These are phyloP conservation scores for Pegoplata infirma DNA, from an alignment of 2,888 invertebrate genomes.

Conservation along the genomic window DNA sequence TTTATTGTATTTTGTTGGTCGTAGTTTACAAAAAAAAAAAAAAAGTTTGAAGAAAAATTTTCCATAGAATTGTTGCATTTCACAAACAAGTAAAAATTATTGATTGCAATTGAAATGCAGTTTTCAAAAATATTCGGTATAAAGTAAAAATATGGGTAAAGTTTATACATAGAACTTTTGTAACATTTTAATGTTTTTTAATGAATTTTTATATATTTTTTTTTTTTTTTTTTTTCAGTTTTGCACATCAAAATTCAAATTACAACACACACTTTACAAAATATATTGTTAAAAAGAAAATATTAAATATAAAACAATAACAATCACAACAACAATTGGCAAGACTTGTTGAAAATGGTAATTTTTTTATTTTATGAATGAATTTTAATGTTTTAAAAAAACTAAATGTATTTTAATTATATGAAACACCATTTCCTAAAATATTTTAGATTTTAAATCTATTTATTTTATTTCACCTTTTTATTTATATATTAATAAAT, in stretches of 20 bases:
- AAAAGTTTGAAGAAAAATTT: slow-evolving; percentile 4
- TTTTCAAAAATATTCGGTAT: slow-evolving; percentile 29
- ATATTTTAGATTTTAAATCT: not conserved
- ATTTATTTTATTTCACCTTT: too few relatives aligned
- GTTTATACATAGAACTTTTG: slow-evolving; percentile 40
- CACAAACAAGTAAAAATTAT: slow-evolving; percentile 40
- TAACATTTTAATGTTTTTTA: slow-evolving; percentile 38
- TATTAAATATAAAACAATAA: slow-evolving; percentile 41
- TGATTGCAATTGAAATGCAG: slow-evolving; percentile 28
- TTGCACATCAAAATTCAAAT: slow-evolving; percentile 55
- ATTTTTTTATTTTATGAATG: slow-evolving; percentile 14
- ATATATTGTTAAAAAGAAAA: slow-evolving; percentile 50
- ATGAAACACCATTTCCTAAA: not conserved
- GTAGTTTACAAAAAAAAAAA: slow-evolving; percentile 11
- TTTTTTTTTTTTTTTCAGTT: slow-evolving; percentile 41
- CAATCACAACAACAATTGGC: slow-evolving; percentile 49
- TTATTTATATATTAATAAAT: too few relatives aligned
- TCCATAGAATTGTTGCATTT: slow-evolving; percentile 21
- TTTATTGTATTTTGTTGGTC: slow-evolving; percentile 23
- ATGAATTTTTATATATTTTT: too few relatives aligned
- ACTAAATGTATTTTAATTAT: not conserved
- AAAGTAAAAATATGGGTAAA: slow-evolving; percentile 38
- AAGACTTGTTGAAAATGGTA: slow-evolving; percentile 18
- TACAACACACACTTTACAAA: slow-evolving; percentile 58
- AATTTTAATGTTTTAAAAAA: slow-evolving; percentile 24